A percentile compares a stretch with the other conserved stretches of the same genome.
These are phyloP conservation scores for Rutilus rutilus DNA, from an alignment of 2,113 vertebrate genomes.

Conservation along the genomic window DNA sequence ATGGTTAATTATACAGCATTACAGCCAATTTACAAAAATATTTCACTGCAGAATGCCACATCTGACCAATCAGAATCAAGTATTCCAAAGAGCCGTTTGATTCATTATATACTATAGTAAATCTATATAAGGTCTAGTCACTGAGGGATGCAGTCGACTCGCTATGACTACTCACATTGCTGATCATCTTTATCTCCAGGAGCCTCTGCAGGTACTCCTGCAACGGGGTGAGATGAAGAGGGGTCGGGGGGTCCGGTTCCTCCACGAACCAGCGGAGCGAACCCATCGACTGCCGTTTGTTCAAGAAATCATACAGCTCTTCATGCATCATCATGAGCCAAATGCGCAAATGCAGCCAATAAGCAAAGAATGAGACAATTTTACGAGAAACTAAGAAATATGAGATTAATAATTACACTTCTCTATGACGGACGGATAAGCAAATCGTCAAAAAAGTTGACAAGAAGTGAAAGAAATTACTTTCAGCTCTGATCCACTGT, in stretches of 20 bases:
- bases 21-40: background rate
- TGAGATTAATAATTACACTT: background rate
- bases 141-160: background rate
- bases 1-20: background rate
- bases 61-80: background rate
- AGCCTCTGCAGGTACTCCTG: slow-evolving; percentile 71
- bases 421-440: background rate
- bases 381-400: background rate
- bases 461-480: background rate
- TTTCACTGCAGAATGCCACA: background rate
- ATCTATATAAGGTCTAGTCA: too few relatives aligned
- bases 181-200: slow-evolving; percentile 71
- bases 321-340: slow-evolving; percentile 65
- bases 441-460: background rate
- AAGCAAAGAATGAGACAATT: background rate
- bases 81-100: background rate
- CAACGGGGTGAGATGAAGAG: slow-evolving; percentile 42
- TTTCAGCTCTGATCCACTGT: slow-evolving; percentile 46
- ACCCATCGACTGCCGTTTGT: slow-evolving; percentile 36
- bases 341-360: background rate
- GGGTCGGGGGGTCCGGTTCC: slow-evolving; percentile 40
- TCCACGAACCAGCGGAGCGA: slow-evolving; percentile 37
- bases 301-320: slow-evolving; percentile 69
- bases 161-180: slow-evolving; percentile 65
- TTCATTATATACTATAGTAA: background rate